Evolutionary conservation across 2,888 invertebrate genomes (phyloP).

Genomic region (Campoplex capitator): DNA sequence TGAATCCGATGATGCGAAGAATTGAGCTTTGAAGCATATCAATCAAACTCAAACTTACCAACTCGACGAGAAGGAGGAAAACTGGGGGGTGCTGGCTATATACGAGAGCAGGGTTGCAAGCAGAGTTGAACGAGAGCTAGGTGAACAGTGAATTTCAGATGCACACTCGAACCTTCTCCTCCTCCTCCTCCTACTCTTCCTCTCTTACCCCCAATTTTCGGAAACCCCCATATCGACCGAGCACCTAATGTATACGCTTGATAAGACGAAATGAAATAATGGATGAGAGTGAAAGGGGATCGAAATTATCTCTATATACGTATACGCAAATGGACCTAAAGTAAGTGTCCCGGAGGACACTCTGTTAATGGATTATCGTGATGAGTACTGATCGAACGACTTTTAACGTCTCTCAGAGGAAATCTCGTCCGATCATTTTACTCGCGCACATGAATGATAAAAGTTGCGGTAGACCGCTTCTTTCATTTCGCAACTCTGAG

Average conservation of each 20-base stretch:
- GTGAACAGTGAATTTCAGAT: conserved; percentile 33
- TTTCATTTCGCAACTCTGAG: neutral
- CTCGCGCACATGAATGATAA: neutral
- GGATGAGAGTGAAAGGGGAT: conserved; percentile 45
- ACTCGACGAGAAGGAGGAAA: neutral
- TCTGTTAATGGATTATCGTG: conserved; percentile 62
- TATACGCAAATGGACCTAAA: neutral
- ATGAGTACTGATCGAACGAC: conserved; percentile 67
- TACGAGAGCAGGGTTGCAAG: neutral
- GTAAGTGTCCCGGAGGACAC: conserved; percentile 11
- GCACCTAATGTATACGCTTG: conserved; percentile 30
- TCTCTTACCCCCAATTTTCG: conserved; percentile 37
- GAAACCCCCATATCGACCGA: conserved; percentile 55
- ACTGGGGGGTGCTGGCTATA: too few species aligned
- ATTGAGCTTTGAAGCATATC: conserved; percentile 45
- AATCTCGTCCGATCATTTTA: conserved; percentile 23
- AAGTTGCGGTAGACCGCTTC: neutral
- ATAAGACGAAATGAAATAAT: conserved; percentile 66
- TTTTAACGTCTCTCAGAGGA: conserved; percentile 62
- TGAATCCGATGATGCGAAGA: conserved; percentile 37
- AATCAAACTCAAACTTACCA: conserved; percentile 43
- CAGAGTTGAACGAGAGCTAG: conserved; percentile 15
- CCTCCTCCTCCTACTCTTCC: neutral
- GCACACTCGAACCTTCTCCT: conserved; percentile 41
- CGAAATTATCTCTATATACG: neutral